Evolutionary conservation across 2,888 invertebrate genomes (phyloP), one percentile per base, ranked within the genome.

Genomic region (Agonopterix alstromeriana): DNA sequence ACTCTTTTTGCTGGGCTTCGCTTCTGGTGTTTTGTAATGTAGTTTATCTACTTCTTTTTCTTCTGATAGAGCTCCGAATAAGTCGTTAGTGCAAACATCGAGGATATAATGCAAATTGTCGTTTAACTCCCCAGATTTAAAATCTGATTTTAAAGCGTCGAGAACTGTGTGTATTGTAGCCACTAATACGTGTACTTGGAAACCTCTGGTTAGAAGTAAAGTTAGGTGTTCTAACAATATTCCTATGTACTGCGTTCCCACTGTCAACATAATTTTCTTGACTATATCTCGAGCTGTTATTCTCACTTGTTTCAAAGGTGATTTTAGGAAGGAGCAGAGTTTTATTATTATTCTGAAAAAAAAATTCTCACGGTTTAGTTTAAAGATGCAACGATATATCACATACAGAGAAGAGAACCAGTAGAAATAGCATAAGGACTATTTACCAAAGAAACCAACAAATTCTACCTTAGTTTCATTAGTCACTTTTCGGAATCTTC

Each of bases 21-120:
- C 96, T 85, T 96, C 96, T 0, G 94, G 92, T 1, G 94, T 92
- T 74, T 96, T 96, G 9, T 92, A 91, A 5, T 93, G 92, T 27
- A 98, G 93, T 67, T 95, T 95, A 0, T 92, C 91, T 0, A 98
- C 93, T 80, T 98, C 96, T 76, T 98, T 98, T 77, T 99, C 98
- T 70, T 98, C 98, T 0, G 95, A 93, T 3, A 95, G 87, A 10
- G 92, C 90, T 0, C 97, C 97, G 71, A 98, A 98, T 40, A 98
- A 89, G 79, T 99, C 98, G 53, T 94, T 93, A 42, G 93, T 91
- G 57, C 97, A 97, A 4, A 98, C 94, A 72, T 95, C 93, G 10
- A 97, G 80, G 46, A 98, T 92, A 53, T 93, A 93, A 47, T 92
- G 84, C 17, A 98, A 81, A 67, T 95, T 94, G 1, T 90, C 77